Evolutionary conservation across 2,888 invertebrate genomes (phyloP).

Genomic region (Amphimallon solstitiale): DNA sequence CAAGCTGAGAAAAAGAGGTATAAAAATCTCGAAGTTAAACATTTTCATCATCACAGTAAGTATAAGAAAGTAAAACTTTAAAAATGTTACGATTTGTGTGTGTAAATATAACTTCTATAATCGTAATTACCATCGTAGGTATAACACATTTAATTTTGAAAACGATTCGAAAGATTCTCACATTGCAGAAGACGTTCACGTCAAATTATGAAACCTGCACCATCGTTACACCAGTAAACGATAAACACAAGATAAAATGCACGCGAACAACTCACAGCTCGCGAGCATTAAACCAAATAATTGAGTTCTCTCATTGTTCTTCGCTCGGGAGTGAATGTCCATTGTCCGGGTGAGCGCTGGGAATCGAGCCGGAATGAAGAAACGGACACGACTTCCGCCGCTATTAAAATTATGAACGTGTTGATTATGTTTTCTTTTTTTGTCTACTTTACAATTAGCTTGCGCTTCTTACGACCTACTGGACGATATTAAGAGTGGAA

Average conservation of each 20-base stretch:
- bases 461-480: slow-evolving; percentile 27
- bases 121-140: too few species aligned
- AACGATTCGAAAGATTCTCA: too few species aligned
- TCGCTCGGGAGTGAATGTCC: slow-evolving; percentile 42
- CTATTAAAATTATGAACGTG: slow-evolving; percentile 50
- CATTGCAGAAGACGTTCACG: background rate
- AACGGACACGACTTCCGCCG: slow-evolving; percentile 48
- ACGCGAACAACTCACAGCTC: slow-evolving; percentile 28
- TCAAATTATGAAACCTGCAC: slow-evolving; percentile 22
- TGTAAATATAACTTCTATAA: too few species aligned
- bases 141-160: background rate
- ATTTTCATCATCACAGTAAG: too few species aligned
- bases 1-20: too few species aligned
- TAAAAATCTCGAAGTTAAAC: too few species aligned
- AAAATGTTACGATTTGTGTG: too few species aligned
- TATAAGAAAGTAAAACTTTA: too few species aligned
- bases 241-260: slow-evolving; percentile 22
- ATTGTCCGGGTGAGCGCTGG: slow-evolving; percentile 45
- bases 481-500: slow-evolving; percentile 1
- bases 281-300: slow-evolving; percentile 43
- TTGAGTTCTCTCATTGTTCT: slow-evolving; percentile 43
- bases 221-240: background rate
- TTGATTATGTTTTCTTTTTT: slow-evolving; percentile 44
- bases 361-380: slow-evolving; percentile 41
- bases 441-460: too few species aligned